Percentiles rank a stretch among this genome's conserved stretches.
These are phyloP conservation scores for Gallinago nigripennis DNA, from an alignment of 2,797 vertebrate genomes.

Conservation along the genomic window DNA sequence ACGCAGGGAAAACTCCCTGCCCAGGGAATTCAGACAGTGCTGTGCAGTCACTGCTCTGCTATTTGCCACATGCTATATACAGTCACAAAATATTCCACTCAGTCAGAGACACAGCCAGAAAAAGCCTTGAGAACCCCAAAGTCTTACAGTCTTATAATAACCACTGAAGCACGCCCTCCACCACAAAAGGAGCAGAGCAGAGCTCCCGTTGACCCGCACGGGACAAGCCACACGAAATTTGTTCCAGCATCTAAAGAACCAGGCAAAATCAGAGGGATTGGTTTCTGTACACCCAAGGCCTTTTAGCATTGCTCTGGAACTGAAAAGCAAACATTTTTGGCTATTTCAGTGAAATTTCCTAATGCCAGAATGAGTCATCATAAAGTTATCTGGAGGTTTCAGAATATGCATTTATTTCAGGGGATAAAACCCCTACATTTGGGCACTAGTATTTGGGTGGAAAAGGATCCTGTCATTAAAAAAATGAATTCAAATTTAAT, in stretches of 20 bases:
- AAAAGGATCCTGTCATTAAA: neutral
- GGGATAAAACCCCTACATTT: neutral
- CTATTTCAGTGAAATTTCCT: neutral
- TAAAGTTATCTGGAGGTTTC: neutral
- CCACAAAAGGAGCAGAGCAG: slow-evolving; percentile 50
- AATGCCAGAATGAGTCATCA: neutral
- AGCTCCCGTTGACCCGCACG: neutral
- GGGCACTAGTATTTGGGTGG: neutral
- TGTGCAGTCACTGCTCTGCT: slow-evolving; percentile 69
- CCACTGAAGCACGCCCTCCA: neutral
- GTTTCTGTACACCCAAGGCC: neutral
- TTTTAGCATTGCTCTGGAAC: neutral
- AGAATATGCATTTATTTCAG: neutral
- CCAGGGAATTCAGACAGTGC: slow-evolving; percentile 68
- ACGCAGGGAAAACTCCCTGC: slow-evolving; percentile 49
- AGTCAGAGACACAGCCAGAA: slow-evolving; percentile 64
- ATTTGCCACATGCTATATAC: slow-evolving; percentile 71
- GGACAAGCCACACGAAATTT: neutral
- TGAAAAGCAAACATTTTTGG: neutral
- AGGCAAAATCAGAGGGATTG: neutral
- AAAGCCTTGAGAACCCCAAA: slow-evolving; percentile 68
- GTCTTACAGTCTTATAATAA: slow-evolving; percentile 71
- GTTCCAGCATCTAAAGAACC: neutral
- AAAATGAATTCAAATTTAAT: neutral
- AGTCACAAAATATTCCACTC: slow-evolving; percentile 71